Conservation (phyloP, 2,888 invertebrate genomes). For the Troilus luridus region DNA sequence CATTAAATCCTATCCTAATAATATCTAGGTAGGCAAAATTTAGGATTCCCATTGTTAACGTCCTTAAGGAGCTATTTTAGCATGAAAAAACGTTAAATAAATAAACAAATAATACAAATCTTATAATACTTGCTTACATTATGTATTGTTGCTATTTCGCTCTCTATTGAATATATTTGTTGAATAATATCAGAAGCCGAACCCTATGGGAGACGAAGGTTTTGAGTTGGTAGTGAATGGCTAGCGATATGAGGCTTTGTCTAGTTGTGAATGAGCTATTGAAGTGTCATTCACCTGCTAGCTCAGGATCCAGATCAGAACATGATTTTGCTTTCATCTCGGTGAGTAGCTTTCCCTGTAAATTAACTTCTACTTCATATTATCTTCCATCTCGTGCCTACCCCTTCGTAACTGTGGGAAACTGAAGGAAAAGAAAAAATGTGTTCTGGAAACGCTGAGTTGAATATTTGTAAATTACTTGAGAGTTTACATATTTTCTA, state of each 20-base stretch:
- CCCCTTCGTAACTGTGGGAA: background rate
- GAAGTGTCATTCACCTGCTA: background rate
- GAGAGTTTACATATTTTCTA: too few relatives aligned
- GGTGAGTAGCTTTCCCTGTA: background rate
- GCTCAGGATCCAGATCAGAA: background rate
- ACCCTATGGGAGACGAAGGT: background rate
- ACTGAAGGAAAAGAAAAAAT: background rate
- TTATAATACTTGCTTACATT: background rate
- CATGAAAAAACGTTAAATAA: too few relatives aligned
- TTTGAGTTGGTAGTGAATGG: background rate
- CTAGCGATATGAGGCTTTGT: background rate
- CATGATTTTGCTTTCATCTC: constrained; percentile 3
- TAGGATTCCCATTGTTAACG: too few relatives aligned
- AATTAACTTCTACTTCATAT: background rate
- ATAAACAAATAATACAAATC: too few relatives aligned
- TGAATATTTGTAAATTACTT: too few relatives aligned
- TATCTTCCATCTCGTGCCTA: background rate
- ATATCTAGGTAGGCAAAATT: too few relatives aligned
- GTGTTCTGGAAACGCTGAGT: too few relatives aligned
- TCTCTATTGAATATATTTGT: background rate
- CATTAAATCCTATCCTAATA: too few relatives aligned
- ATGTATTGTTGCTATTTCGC: background rate
- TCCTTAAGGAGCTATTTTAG: too few relatives aligned
- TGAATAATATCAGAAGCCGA: background rate
- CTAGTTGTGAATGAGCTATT: background rate